Percentiles rank a stretch among this genome's conserved stretches.
phyloP scores from a whole-genome alignment of 2,888 invertebrate genomes.

The Caenorhabditis imperialis region DNA sequence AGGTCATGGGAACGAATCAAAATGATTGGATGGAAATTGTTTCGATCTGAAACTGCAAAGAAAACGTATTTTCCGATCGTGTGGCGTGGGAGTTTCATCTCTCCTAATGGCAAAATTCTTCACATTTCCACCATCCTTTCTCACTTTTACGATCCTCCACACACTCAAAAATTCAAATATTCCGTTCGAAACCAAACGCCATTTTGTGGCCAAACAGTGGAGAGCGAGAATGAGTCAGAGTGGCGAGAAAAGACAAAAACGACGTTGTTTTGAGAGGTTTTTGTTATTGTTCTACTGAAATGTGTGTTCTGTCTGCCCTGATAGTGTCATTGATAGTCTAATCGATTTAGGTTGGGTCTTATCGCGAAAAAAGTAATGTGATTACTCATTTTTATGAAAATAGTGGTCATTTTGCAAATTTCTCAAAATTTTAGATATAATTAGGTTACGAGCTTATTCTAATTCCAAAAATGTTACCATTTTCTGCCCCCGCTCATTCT shows the following conservation, averaged over 20 bases:
- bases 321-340: too few relatives aligned
- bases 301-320: too few relatives aligned
- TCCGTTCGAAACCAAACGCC: conserved; percentile 18
- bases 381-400: too few relatives aligned
- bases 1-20: conserved; percentile 26
- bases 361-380: too few relatives aligned
- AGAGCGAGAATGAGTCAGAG: conserved; percentile 26
- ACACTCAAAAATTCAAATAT: conserved; percentile 1
- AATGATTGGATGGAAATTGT: conserved; percentile 5
- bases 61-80: neutral
- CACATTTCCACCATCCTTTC: neutral
- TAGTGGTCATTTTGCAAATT: too few relatives aligned
- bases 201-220: conserved; percentile 16
- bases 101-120: too few relatives aligned
- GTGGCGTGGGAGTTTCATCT: neutral
- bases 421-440: too few relatives aligned
- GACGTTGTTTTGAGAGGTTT: conserved; percentile 5
- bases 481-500: too few relatives aligned
- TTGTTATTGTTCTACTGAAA: neutral
- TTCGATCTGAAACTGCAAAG: neutral
- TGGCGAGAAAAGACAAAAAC: conserved; percentile 16
- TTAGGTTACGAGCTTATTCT: too few relatives aligned
- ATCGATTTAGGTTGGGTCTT: too few relatives aligned
- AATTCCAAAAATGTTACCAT: too few relatives aligned
- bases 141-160: conserved; percentile 7